Base-by-base conservation (phyloP, 30 jellyfish, hydroid and myxozoan genomes). In the Mastigias papua region DNA sequence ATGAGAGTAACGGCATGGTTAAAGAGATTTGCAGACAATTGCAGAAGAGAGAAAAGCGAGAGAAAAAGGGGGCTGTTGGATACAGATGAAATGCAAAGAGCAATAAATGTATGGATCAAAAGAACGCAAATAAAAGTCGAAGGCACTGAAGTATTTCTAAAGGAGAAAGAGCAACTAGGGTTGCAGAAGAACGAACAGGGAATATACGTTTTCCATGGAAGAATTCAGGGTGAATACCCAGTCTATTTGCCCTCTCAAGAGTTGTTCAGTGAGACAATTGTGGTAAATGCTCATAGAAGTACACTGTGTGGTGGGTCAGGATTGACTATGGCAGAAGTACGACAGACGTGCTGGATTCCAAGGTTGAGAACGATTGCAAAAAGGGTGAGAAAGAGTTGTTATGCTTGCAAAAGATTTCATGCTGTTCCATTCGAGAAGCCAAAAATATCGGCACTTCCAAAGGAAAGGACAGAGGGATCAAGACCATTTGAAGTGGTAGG, bases 401-500 rank as follows among this genome's bases (percentile, higher is more conserved):
- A 69, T 28, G 67, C 61, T 10, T 84, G 88, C 80, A 84, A 69
- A 37, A 54, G 80, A 25, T 84, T 69, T 37, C 65, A 48, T 48
- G 80, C 68, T 1, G 50, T n/a, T 50, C 90, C 97, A 19, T 34
- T 7, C 68, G 34, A 23, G 10, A 21, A 46, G 22, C 97, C 97
- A 68, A 17, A 28, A 51, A 76, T 88, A 3, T 85, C 90, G 21
- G n/a, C 30, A 10, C 51, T 89, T 3, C 97, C 97, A 29, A 54
- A 23, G 30, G 91, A 84, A 46, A 71, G 93, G 63, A 70, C 90
- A 20, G 84, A 69, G 58, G 93, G 93, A 54, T 28, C 21, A 26
- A 78, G 78, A 48, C 91, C 93, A 30, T 79, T 80, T 70, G 80
- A 89, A 78, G 76, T 89, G 31, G 70, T 70, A 21, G 93, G 90